Evolutionary conservation across 2,888 invertebrate genomes (phyloP).

Genomic region (Altica lythri): DNA sequence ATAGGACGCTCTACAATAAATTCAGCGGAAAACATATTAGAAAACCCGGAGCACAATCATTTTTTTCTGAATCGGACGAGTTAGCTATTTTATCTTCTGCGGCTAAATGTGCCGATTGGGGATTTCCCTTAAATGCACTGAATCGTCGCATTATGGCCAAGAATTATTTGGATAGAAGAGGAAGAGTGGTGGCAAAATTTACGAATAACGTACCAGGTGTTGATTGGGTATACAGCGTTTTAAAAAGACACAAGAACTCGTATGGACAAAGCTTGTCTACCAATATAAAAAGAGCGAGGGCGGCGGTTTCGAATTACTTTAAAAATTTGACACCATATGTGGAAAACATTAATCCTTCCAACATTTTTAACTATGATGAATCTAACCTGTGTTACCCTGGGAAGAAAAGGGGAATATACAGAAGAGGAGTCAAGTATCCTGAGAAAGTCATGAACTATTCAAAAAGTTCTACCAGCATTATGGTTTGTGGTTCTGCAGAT

Average conservation of each 20-base stretch:
- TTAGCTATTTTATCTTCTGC: too few relatives aligned
- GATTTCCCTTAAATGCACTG: too few relatives aligned
- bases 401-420: not conserved
- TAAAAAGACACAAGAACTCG: too few relatives aligned
- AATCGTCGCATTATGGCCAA: too few relatives aligned
- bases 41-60: too few relatives aligned
- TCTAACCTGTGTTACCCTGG: not conserved
- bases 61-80: too few relatives aligned
- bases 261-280: not conserved
- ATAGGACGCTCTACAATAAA: too few relatives aligned
- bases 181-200: not conserved
- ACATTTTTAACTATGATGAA: not conserved
- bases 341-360: not conserved
- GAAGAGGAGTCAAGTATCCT: constrained; percentile 17
- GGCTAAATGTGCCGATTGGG: too few relatives aligned
- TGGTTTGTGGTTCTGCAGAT: constrained; percentile 48
- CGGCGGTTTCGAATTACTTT: too few relatives aligned
- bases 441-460: constrained; percentile 23
- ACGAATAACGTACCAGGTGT: not conserved
- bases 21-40: too few relatives aligned
- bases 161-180: too few relatives aligned
- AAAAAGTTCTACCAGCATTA: constrained; percentile 46
- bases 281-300: not conserved
- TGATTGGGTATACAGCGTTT: not conserved
- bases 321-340: not conserved